Evolutionary conservation across 2,888 invertebrate species (phyloP), one percentile per base, ranked within the genome.

Genomic region (Drosophila quinaria): DNA sequence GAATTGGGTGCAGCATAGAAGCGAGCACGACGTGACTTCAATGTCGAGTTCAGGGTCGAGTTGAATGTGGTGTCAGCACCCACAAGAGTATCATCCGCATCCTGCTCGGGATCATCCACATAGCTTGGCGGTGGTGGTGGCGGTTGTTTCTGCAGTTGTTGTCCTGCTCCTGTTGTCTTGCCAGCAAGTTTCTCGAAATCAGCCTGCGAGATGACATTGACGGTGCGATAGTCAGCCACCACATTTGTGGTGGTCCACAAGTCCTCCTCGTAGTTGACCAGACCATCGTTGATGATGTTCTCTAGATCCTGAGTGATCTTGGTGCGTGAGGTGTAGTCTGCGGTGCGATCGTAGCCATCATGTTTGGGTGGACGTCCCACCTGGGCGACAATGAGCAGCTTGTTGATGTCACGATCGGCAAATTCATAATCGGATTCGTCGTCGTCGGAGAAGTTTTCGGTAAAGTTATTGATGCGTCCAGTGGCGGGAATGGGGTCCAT

Each of bases 1-100:
- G 97, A 97, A 93, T 98, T 98, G 73, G 96, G 96, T 8, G 98
- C 98, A 0, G 98, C 98, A 93, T 98, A 99, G 94, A 99, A 99
- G 60, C 98, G 94, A 22, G 96, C 96, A 79, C 95, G 95, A 4
- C 95, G 89, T 4, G 92, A 91, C 64, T 92, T 92, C 3, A 87
- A 51, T 13, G 92, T 90, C 9, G 90, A 83, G 68, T 92, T 91
- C 10, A 91, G 50, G 0, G 91, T 91, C 2, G 91, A 83, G 29
- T 91, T 91, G 4, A 87, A 67, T 3, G 89, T 90, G n/a, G 75
- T 80, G 62, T 86, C 84, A 4, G 65, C 70, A 41, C 52, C 79
- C 37, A 70, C 81, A 37, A 81, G 79, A 22, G 77, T 87, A 58
- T 78, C 65, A 39, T 82, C 81, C 0, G 55, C 68, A 71, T 87